Conservation (phyloP, 1,140 invertebrate species). For the Glossosoma conforme region DNA sequence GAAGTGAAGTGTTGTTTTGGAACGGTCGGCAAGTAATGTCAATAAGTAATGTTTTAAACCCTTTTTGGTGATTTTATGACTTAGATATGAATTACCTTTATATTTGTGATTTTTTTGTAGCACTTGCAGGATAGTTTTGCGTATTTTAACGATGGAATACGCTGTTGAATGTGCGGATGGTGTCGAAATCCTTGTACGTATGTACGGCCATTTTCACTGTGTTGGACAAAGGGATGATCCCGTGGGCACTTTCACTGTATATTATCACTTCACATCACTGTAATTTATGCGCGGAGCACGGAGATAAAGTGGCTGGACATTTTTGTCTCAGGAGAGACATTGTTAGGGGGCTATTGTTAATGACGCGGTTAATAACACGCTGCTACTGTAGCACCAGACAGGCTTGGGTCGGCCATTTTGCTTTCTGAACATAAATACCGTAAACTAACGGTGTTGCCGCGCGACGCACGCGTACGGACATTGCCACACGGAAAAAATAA, state of each 20-base stretch:
- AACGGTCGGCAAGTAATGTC: too few relatives aligned
- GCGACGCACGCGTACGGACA: not conserved
- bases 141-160: too few relatives aligned
- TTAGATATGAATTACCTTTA: too few relatives aligned
- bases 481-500: not conserved
- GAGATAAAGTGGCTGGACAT: not conserved
- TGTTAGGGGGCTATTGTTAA: slow-evolving; percentile 12
- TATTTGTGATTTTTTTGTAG: too few relatives aligned
- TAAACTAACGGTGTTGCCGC: slow-evolving; percentile 18
- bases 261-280: slow-evolving; percentile 18
- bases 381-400: slow-evolving; percentile 12
- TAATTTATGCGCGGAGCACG: not conserved
- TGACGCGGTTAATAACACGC: slow-evolving; percentile 18
- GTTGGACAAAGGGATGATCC: slow-evolving; percentile 23
- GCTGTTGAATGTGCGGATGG: too few relatives aligned
- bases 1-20: too few relatives aligned
- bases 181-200: slow-evolving; percentile 12
- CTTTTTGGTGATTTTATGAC: too few relatives aligned
- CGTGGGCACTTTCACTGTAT: slow-evolving; percentile 15
- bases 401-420: slow-evolving; percentile 22
- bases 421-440: slow-evolving; percentile 25
- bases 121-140: too few relatives aligned
- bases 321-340: too few relatives aligned
- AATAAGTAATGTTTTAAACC: too few relatives aligned
- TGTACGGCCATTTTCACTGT: slow-evolving; percentile 24